Percentiles rank a stretch among this genome's conserved stretches.
phyloP scores from a whole-genome alignment of 2,797 vertebrate species.

The Acipenser ruthenus region DNA sequence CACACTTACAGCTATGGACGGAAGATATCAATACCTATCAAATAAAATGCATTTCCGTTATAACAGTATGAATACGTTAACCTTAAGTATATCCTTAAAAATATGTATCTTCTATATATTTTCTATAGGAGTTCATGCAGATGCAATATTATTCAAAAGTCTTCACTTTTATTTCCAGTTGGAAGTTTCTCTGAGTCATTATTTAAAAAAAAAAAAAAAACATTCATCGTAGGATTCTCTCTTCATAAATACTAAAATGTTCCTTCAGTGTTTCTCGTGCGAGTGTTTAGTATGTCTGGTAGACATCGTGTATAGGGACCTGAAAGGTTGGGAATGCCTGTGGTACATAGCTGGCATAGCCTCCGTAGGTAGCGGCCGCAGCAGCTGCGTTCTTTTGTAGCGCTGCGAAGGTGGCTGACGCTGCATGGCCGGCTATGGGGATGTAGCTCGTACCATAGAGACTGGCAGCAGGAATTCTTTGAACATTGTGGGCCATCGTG shows the following conservation, averaged over 20 bases:
- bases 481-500: conserved; percentile 85
- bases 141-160: not conserved
- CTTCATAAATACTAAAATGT: conserved; percentile 85
- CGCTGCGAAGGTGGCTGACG: conserved; percentile 76
- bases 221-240: conserved; percentile 50
- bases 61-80: conserved; percentile 37
- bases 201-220: conserved; percentile 40
- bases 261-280: conserved; percentile 64
- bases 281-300: conserved; percentile 82
- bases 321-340: conserved; percentile 88
- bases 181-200: conserved; percentile 34
- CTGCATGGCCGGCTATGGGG: conserved; percentile 74
- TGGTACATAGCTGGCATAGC: conserved; percentile 83
- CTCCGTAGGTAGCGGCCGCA: conserved; percentile 67
- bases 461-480: conserved; percentile 75
- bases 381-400: conserved; percentile 85
- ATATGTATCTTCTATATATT: no score
- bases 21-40: conserved; percentile 39
- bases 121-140: no score
- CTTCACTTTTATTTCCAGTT: conserved; percentile 15
- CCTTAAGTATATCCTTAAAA: not conserved
- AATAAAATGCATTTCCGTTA: conserved; percentile 28
- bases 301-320: conserved; percentile 88
- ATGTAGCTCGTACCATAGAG: conserved; percentile 87
- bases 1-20: conserved; percentile 34